Base-by-base conservation (phyloP, 2,888 invertebrate genomes). In the Himalopsyche tibetana region DNA sequence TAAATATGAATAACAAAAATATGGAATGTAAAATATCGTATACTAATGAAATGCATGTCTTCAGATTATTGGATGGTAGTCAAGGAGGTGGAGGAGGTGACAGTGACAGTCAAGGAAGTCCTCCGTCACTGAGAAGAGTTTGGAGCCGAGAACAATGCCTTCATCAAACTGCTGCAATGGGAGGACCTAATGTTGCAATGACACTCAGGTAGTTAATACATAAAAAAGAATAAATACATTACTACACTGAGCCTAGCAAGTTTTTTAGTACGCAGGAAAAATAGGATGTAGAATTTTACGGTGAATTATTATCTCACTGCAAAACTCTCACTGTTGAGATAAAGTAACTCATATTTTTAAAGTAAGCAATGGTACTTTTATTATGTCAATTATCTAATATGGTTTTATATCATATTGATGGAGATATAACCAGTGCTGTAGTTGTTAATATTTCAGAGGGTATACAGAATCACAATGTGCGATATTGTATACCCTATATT, bases 121-220 rank as follows among this genome's bases (percentile, higher is more conserved):
- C 90, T 9, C 90, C 90, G 4, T 90, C 91, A 79, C 92, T 92
- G 86, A 92, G 94, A 87, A 94, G 94, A 90, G 94, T 95, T 84
- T 96, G 96, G 94, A 95, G 96, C 2, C 93, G 97, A 28, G 96
- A 96, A 90, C 95, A 96, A 90, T 96, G 95, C 91, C 93, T 96
- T 81, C 96, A 96, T 90, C 95, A 95, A 89, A 94, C 94, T 55
- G 95, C 96, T 12, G 96, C 95, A 55, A 96, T 95, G 82, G 95
- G 95, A 79, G 95, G 95, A 2, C 95, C 95, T n/a, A 93, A 93
- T 88, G 89, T 92, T 74, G 92, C 91, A 63, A 92, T 92, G 91
- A 90, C 91, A 88, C 89, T 91, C 86, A 91, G 92, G 92, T 92
- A 89, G 80, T 36, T 38, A 74, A 51, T 40, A 55, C 2, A 55